phyloP scores from a whole-genome alignment of 2,113 vertebrate species.

The Zapus hudsonius region DNA sequence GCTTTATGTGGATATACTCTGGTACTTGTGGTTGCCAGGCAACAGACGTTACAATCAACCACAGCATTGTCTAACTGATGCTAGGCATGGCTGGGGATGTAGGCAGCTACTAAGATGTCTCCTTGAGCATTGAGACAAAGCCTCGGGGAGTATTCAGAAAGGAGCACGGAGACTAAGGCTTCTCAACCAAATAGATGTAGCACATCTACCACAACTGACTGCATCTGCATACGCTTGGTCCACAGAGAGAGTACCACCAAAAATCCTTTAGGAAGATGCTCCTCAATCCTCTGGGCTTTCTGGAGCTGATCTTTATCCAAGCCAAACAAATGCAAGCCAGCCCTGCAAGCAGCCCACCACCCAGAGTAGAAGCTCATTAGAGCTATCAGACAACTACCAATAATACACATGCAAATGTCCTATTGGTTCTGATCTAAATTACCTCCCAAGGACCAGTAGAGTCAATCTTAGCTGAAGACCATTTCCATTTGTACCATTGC shows the following conservation, averaged over 20 bases:
- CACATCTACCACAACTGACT: background rate
- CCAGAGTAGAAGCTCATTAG: too few species aligned
- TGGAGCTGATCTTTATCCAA: background rate
- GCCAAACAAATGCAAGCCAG: background rate
- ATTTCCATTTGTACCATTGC: background rate
- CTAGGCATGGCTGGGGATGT: background rate
- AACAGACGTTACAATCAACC: slow-evolving; percentile 39
- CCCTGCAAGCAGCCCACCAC: background rate
- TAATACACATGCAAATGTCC: background rate
- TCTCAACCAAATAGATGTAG: background rate
- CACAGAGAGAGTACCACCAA: background rate
- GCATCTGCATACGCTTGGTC: background rate
- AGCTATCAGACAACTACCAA: background rate
- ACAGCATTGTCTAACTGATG: background rate
- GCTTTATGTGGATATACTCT: background rate
- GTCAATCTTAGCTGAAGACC: background rate
- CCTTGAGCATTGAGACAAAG: background rate
- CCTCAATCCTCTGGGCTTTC: background rate
- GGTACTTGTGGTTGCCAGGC: background rate
- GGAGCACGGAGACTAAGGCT: background rate
- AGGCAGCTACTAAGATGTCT: background rate
- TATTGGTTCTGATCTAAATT: background rate
- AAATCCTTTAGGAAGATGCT: background rate
- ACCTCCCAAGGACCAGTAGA: background rate
- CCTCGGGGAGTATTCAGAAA: background rate